Percentiles rank a stretch among this genome's conserved stretches.
These are phyloP conservation scores for Sminthurinus signatus DNA, from an alignment of 1,140 invertebrate species.

Conservation along the genomic window DNA sequence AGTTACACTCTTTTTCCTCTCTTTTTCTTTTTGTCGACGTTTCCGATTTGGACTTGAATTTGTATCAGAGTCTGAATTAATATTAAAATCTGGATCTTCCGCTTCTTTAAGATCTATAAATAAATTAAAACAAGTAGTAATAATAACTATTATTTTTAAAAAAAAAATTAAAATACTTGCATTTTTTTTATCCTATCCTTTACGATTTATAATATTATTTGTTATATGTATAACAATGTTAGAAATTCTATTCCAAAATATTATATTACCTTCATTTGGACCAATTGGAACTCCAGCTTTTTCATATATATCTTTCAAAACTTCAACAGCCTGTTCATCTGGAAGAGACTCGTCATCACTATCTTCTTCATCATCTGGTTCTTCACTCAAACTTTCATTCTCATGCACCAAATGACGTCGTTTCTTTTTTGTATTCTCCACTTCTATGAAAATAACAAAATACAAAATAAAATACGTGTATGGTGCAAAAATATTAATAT, in stretches of 20 bases:
- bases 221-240: not conserved
- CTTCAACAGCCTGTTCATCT: slow-evolving; percentile 67
- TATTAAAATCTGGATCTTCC: slow-evolving; percentile 3
- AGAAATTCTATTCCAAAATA: not conserved
- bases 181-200: no score
- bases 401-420: slow-evolving; percentile 20
- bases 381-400: slow-evolving; percentile 9
- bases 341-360: slow-evolving; percentile 48
- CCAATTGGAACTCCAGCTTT: slow-evolving; percentile 60
- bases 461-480: no score
- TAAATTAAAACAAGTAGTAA: no score
- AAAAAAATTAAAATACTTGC: no score
- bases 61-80: not conserved
- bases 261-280: not conserved
- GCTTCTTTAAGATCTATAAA: no score
- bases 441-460: no score
- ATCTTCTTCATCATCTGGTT: slow-evolving; percentile 44
- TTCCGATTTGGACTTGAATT: not conserved
- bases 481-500: no score
- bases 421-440: not conserved
- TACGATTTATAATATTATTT: no score
- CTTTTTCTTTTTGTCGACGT: not conserved
- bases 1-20: not conserved
- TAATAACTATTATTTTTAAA: no score
- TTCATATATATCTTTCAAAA: slow-evolving; percentile 70